phyloP scores from a whole-genome alignment of 2,888 invertebrate genomes.

The Sinodicranocentrus sp. region DNA sequence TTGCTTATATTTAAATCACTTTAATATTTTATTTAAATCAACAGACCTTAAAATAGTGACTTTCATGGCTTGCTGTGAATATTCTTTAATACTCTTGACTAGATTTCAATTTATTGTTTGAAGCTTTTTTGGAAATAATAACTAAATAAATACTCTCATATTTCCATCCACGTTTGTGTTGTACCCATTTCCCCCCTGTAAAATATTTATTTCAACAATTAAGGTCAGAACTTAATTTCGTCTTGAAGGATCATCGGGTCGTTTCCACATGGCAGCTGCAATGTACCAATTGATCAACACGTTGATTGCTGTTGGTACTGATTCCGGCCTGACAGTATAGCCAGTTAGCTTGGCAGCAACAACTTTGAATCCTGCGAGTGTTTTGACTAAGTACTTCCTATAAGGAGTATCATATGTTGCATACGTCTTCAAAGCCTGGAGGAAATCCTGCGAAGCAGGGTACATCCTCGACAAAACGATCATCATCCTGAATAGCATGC shows the following conservation, averaged over 20 bases:
- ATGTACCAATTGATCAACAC: slow-evolving; percentile 70
- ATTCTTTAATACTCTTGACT: neutral
- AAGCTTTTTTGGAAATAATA: too few species aligned
- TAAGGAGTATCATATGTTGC: slow-evolving; percentile 59
- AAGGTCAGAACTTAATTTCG: too few species aligned
- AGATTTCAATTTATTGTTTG: neutral
- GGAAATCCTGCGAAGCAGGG: slow-evolving; percentile 61
- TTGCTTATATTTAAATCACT: too few species aligned
- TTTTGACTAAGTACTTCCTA: slow-evolving; percentile 64
- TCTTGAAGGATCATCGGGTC: slow-evolving; percentile 67
- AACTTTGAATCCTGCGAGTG: slow-evolving; percentile 34
- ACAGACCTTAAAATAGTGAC: neutral
- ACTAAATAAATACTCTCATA: too few species aligned
- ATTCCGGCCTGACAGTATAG: slow-evolving; percentile 59
- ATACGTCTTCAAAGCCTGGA: slow-evolving; percentile 60
- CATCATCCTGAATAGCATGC: slow-evolving; percentile 71
- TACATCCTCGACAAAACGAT: slow-evolving; percentile 66
- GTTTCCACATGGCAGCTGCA: slow-evolving; percentile 71
- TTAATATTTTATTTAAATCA: neutral
- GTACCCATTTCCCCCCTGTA: too few species aligned
- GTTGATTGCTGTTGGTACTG: slow-evolving; percentile 66
- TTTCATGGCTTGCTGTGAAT: neutral
- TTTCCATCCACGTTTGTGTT: too few species aligned
- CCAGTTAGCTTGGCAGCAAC: slow-evolving; percentile 67
- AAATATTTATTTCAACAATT: too few species aligned